These are phyloP conservation scores for Melitaea cinxia DNA, from an alignment of 1,140 invertebrate species.

Conservation along the genomic window DNA sequence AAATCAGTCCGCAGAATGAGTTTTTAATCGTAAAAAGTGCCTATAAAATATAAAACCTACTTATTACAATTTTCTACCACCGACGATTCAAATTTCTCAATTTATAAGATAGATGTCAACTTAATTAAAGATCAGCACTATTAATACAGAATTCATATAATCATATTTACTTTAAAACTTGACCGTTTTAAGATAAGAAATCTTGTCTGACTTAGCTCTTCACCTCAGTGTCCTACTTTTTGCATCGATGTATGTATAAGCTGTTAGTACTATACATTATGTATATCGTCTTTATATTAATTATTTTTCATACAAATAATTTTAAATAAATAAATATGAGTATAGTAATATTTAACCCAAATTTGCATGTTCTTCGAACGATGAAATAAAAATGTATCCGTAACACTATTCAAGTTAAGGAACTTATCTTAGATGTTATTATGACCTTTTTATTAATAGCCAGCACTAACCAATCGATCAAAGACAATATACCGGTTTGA, in stretches of 20 bases:
- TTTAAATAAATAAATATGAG: too few species aligned
- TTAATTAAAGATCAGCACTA: neutral
- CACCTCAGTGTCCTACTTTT: slow-evolving; percentile 32
- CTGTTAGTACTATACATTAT: neutral
- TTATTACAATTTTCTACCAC: neutral
- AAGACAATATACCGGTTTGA: slow-evolving; percentile 16
- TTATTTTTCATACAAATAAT: neutral
- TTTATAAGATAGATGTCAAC: neutral
- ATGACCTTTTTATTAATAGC: neutral
- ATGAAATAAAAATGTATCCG: too few species aligned
- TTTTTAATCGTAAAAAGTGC: too few species aligned
- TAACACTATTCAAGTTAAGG: neutral
- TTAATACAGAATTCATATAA: neutral
- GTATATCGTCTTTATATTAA: neutral
- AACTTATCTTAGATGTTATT: neutral
- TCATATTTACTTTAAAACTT: slow-evolving; percentile 7
- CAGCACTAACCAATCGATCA: neutral
- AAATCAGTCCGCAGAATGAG: too few species aligned
- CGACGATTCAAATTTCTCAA: neutral
- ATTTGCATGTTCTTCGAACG: too few species aligned
- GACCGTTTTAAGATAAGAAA: slow-evolving; percentile 28
- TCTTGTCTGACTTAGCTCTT: slow-evolving; percentile 20
- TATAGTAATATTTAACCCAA: too few species aligned
- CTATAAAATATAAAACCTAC: too few species aligned
- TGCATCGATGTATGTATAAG: neutral